Base-by-base conservation (phyloP, 2,113 vertebrate species). In the Pelobates fuscus region DNA sequence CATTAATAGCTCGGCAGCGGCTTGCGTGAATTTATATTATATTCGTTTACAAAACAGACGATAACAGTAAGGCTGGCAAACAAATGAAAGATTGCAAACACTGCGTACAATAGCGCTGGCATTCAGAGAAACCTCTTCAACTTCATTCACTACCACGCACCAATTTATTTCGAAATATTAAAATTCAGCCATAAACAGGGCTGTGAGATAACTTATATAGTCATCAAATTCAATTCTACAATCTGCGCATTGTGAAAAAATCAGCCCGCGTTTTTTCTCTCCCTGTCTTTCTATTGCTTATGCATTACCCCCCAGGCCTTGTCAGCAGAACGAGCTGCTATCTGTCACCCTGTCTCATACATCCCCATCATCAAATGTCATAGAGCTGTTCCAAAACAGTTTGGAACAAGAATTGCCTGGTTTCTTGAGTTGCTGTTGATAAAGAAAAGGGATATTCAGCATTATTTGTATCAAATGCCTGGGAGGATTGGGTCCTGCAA, bases 341-440 rank as follows among this genome's bases (percentile, higher is more conserved):
- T 66, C 62, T 75, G 71, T 75, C 71, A 75, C 71, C 71, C 71
- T 75, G 71, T 75, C 71, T 75, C 26, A 66, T 44, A 57, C 49
- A 52, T 65, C 71, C 71, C 52, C 71, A 75, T 75, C 71, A 75
- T 75, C 71, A 75, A 29, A 67, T 75, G 71, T 75, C 71, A 75
- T 44, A 23, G 26, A 17, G 60, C 17, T 54, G 11, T 26, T 64
- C 60, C 71, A 43, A 65, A 75, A 66, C 71, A 43, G 62, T 46
- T 58, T 30, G 62, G 23, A 75, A 75, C 71, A 75, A 75, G 71
- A 75, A 75, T 46, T 75, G 62, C 52, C 71, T 74, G 21, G 17
- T 66, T 57, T 46, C 71, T 41, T 21, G 29, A 75, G 49, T 55
- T 41, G 71, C 71, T 65, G 71, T 65, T 64, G 61, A 75, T 75